Conservation (phyloP, 2,113 vertebrate species). For the Gallinago paraguaiae region DNA sequence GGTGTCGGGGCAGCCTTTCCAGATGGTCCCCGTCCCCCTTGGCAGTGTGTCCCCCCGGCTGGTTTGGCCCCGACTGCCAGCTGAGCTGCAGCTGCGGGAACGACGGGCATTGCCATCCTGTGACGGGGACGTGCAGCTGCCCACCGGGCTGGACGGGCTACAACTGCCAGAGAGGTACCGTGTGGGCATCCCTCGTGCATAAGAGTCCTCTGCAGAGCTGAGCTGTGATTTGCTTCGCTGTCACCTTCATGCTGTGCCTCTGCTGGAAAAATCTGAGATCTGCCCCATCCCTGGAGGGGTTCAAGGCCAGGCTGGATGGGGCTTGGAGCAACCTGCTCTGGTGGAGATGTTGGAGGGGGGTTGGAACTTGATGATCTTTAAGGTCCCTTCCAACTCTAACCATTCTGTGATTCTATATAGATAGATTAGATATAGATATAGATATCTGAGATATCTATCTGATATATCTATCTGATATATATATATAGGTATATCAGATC, state of each 20-base stretch:
- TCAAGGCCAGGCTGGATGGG: too few relatives aligned
- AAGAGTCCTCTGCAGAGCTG: rapidly evolving
- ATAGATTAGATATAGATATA: too few relatives aligned
- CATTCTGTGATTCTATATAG: too few relatives aligned
- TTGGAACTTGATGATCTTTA: too few relatives aligned
- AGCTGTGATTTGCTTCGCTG: rapidly evolving
- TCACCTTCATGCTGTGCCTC: rapidly evolving
- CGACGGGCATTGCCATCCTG: conserved; percentile 82
- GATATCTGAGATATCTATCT: too few relatives aligned
- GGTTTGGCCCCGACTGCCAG: conserved; percentile 84
- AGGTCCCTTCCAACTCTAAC: too few relatives aligned
- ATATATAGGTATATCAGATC: too few relatives aligned
- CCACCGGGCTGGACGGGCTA: conserved; percentile 85
- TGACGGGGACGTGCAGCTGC: conserved; percentile 84
- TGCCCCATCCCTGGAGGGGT: too few relatives aligned
- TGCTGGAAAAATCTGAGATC: neutral
- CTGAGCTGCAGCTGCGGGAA: conserved; percentile 86
- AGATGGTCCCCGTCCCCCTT: neutral
- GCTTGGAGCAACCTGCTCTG: too few relatives aligned
- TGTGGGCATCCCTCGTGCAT: rapidly evolving
- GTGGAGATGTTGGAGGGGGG: too few relatives aligned
- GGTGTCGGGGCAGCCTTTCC: rapidly evolving
- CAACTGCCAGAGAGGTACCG: conserved; percentile 84
- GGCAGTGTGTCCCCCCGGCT: conserved; percentile 83
- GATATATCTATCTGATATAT: too few relatives aligned